A percentile compares a stretch with the other conserved stretches of the same genome.
Evolutionary conservation across 1,140 invertebrate genomes (phyloP).

Genomic region (Drosophila sproati): DNA sequence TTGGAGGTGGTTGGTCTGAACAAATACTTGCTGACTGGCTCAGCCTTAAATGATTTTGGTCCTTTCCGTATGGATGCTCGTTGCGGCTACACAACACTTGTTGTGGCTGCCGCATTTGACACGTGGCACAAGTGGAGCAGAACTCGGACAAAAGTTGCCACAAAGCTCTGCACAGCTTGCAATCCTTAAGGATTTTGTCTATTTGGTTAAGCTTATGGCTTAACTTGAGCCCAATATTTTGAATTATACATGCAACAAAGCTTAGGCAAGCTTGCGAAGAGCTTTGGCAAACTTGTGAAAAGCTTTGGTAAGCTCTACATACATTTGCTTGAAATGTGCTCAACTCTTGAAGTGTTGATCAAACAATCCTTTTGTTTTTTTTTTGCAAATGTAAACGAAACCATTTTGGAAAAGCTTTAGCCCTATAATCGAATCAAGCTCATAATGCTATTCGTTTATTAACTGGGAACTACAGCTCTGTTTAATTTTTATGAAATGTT

Average conservation of each 20-base stretch:
- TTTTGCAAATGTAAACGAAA: not conserved
- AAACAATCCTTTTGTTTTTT: too few species aligned
- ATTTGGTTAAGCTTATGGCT: not conserved
- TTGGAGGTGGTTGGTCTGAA: constrained; percentile 33
- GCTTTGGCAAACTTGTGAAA: too few species aligned
- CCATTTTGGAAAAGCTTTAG: not conserved
- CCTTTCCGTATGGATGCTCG: not conserved
- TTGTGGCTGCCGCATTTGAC: constrained; percentile 45
- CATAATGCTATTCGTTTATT: too few species aligned
- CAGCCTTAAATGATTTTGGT: not conserved
- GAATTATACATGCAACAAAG: not conserved
- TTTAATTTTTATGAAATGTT: too few species aligned
- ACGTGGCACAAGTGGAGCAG: constrained; percentile 31
- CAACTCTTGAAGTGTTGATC: too few species aligned
- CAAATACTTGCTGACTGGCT: constrained; percentile 10
- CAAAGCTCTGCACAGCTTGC: constrained; percentile 11
- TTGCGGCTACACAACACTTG: not conserved
- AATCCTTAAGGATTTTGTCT: not conserved
- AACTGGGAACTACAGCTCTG: too few species aligned
- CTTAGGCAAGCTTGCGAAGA: not conserved
- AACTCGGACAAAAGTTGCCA: constrained; percentile 11
- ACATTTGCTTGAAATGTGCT: too few species aligned
- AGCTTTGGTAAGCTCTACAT: too few species aligned
- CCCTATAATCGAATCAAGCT: not conserved
- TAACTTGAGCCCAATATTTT: not conserved